These are phyloP conservation scores for Orussus abietinus DNA, from an alignment of 1,140 invertebrate genomes.

Conservation along the genomic window DNA sequence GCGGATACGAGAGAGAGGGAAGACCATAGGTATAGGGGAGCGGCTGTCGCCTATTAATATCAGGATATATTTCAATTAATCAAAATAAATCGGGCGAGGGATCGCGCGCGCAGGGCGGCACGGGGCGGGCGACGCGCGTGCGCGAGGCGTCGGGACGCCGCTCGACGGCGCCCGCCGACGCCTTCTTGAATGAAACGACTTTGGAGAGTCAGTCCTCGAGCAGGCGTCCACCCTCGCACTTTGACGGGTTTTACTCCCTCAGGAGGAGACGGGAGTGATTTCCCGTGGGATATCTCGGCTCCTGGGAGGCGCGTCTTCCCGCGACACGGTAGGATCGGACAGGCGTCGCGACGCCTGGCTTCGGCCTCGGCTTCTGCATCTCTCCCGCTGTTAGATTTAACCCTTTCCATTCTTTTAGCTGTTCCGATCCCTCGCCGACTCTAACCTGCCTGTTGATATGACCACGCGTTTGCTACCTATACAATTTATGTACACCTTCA, in stretches of 20 bases:
- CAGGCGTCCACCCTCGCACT: constrained; percentile 30
- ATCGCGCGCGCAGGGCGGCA: background rate
- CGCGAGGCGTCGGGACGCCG: constrained; percentile 28
- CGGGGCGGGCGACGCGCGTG: constrained; percentile 24
- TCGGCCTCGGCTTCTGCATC: too few species aligned
- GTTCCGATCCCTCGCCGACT: too few species aligned
- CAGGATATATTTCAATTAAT: constrained; percentile 32
- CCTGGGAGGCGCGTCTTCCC: too few species aligned
- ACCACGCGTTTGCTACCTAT: too few species aligned
- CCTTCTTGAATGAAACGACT: constrained; percentile 38
- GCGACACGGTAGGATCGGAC: too few species aligned
- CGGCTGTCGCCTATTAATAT: constrained; percentile 28
- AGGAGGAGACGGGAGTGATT: constrained; percentile 4
- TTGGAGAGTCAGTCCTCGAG: constrained; percentile 32
- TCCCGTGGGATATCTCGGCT: constrained; percentile 9
- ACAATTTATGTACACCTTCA: too few species aligned
- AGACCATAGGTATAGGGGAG: too few species aligned
- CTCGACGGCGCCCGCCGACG: constrained; percentile 31
- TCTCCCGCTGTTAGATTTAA: too few species aligned
- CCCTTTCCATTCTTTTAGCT: too few species aligned
- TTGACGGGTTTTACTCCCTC: constrained; percentile 18
- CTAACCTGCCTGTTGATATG: too few species aligned
- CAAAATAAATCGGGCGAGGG: constrained; percentile 31
- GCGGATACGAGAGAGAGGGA: too few species aligned
- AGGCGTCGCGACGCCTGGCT: too few species aligned